phyloP scores from a whole-genome alignment of 2,113 vertebrate species.

The Echinops telfairi region DNA sequence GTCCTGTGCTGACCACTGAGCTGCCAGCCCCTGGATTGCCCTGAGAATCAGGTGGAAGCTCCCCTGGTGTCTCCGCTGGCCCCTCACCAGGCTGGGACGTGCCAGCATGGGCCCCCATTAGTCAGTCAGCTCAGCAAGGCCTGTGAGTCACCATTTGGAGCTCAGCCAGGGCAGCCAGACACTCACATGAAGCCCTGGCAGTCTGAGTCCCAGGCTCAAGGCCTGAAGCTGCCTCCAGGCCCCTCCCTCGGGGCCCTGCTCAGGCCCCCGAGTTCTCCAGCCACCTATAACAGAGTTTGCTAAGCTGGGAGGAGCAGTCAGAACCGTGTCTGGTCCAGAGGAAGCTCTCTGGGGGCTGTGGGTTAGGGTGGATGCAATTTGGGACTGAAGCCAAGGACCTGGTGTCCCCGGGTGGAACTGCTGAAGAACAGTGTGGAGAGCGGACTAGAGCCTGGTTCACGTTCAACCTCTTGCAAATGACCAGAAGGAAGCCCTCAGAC shows the following conservation, averaged over 20 bases:
- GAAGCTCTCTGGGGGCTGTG: neutral
- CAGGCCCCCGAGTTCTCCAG: neutral
- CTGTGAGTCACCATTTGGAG: conserved; percentile 84
- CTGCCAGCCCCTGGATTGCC: neutral
- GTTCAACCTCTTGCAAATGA: neutral
- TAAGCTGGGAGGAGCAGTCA: neutral
- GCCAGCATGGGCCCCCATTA: conserved; percentile 81
- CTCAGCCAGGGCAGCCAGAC: conserved; percentile 80
- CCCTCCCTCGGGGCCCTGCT: neutral
- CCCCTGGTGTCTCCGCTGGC: neutral
- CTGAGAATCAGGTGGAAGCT: neutral
- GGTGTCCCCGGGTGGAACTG: neutral
- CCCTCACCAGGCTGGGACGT: neutral
- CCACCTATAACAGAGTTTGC: neutral
- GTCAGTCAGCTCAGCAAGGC: conserved; percentile 39
- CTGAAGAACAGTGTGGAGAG: neutral
- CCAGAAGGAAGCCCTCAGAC: conserved; percentile 4
- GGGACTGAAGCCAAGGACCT: neutral
- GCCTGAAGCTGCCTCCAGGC: conserved; percentile 1
- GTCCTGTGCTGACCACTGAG: neutral
- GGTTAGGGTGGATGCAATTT: neutral
- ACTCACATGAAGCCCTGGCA: conserved; percentile 78
- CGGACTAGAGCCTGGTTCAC: neutral
- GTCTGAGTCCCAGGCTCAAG: neutral
- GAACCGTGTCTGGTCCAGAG: neutral